Base-by-base conservation (phyloP, 2,888 invertebrate species). In the Orchestes rusci region DNA sequence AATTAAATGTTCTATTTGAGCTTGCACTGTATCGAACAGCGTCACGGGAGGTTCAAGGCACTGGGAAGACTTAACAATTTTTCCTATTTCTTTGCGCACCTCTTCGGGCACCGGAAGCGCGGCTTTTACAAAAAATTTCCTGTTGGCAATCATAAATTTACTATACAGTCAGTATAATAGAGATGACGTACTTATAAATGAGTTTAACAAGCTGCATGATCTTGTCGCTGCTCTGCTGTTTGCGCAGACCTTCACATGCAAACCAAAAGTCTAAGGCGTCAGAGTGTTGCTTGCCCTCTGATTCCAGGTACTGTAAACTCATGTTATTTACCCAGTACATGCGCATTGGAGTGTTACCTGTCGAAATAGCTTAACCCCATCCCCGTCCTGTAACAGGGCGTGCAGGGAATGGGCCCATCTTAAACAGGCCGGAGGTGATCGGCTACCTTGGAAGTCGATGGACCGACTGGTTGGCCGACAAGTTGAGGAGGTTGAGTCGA, bases 181-280 rank as follows among this genome's bases (percentile, higher is more conserved):
- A 19, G 15, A 18, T 12, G 29, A 57, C 72, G 70, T 56, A 83
- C 84, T 82, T 84, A 73, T 86, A 84, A 65, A 89, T 86, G 61
- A 83, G 83, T 69, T 85, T 86, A 63, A 91, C 84, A 65, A 92
- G 78, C 64, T 80, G 79, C 57, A 75, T 74, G 42, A 80, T 75
- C 60, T 75, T 76, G 63, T 84, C 84, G 1, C 80, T 80, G 67
- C 84, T 82, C 56, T 71, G 68, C 69, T 87, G 83, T 67, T 84
- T 85, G 59, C 85, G 83, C 58, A 89, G 77, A 41, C 90, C 87
- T 66, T 89, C 85, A 70, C 90, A 90, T 39, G 93, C 94, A 73
- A 93, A 94, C 82, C 90, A 93, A 73, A 95, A 95, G 70, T 86
- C 82, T 61, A 91, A 78, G 41, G 86, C 79, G 70, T 86, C 84